These are phyloP conservation scores for Apostichopus japonicus DNA, from an alignment of 35 echinoderm and acorn worm genomes.

Conservation along the genomic window DNA sequence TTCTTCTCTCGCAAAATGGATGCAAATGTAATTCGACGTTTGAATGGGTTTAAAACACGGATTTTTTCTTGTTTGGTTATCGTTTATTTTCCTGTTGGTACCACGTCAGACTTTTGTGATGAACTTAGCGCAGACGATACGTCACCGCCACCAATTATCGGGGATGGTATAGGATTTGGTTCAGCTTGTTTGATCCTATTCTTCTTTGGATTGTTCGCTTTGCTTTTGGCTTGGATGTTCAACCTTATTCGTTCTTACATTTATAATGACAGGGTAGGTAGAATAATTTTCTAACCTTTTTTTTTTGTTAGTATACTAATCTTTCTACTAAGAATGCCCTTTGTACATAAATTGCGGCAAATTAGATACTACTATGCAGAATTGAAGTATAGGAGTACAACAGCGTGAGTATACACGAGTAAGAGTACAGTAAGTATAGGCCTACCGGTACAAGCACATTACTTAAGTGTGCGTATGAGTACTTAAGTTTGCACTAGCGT, in stretches of 20 bases:
- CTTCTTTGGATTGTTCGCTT: slow-evolving; percentile 55
- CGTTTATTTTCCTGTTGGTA: not conserved
- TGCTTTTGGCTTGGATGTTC: slow-evolving; percentile 44
- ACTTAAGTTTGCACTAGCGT: too few relatives aligned
- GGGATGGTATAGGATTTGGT: slow-evolving; percentile 22
- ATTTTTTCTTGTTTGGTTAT: not conserved
- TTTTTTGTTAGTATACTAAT: too few relatives aligned
- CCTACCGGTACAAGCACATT: too few relatives aligned
- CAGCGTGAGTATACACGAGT: too few relatives aligned
- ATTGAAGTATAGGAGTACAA: too few relatives aligned
- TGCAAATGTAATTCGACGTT: not conserved
- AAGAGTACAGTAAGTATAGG: too few relatives aligned
- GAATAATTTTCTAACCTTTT: too few relatives aligned
- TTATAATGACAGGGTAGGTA: slow-evolving; percentile 52
- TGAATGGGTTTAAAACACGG: not conserved
- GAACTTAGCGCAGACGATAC: not conserved
- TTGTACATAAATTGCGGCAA: too few relatives aligned
- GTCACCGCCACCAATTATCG: not conserved
- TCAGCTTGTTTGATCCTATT: slow-evolving; percentile 40
- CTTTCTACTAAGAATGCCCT: too few relatives aligned
- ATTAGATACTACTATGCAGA: too few relatives aligned
- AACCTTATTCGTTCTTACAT: slow-evolving; percentile 44
- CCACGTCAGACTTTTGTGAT: not conserved
- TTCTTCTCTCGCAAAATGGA: not conserved
- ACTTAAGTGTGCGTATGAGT: too few relatives aligned